Base-by-base conservation (phyloP, 2,888 invertebrate species). In the Heliconius ismenius region DNA sequence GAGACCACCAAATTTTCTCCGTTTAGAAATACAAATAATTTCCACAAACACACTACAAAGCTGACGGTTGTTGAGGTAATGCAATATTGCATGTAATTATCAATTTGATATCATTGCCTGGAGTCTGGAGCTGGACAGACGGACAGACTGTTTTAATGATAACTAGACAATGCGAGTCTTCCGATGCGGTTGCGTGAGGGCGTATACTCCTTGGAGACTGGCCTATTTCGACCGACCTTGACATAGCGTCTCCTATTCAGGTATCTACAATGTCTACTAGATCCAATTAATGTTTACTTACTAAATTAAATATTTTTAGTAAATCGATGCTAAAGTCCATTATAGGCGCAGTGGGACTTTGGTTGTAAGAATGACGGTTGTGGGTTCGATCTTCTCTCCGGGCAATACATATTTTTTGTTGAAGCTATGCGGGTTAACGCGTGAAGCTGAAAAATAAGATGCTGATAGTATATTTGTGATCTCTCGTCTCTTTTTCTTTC, bases 121-220 rank as follows among this genome's bases (percentile, higher is more conserved):
- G 39, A 39, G 15, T 28, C 26, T 24, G n/a, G 43, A 49, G 49
- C 49, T 49, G 21, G 21, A 49, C 49, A 49, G 49, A 58, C 69
- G 13, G 69, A 24, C 70, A 24, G 70, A 70, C 70, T 58, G 70
- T 58, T 58, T 58, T 70, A 70, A 58, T 70, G 58, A 70, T 70
- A 70, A 36, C 15, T 70, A 70, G 58, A 70, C 58, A 70, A 70
- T 70, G 58, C 32, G 70, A 36, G 32, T n/a, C 58, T 70, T 70
- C 70, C 70, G 70, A 70, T 58, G 70, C 70, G 70, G 70, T 70
- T 70, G 70, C 70, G 58, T 70, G 70, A 58, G 70, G 70, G 70
- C 70, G 58, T 70, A n/a, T 67, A 70, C 6, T 70, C 70, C 70
- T 70, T 24, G 24, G 70, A 70, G 70, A 70, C 70, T 70, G 70